A percentile compares a stretch with the other conserved stretches of the same genome.
Evolutionary conservation across 1,140 invertebrate genomes (phyloP).

Genomic region (Acromyrmex charruanus): DNA sequence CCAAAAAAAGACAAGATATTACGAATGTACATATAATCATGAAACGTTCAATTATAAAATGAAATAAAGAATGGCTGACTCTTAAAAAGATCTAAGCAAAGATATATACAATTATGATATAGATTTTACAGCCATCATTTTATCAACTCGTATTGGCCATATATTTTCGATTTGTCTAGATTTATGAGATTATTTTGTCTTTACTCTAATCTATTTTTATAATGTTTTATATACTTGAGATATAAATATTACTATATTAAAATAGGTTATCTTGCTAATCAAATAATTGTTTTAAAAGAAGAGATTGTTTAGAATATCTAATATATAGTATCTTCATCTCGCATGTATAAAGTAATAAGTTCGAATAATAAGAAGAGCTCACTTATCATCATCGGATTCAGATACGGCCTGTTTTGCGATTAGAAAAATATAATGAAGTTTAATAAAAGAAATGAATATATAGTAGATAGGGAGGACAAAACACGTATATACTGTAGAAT

Average conservation of each 20-base stretch:
- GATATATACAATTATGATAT: not conserved
- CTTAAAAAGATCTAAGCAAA: not conserved
- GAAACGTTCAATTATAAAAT: constrained; percentile 2
- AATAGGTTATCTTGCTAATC: no score
- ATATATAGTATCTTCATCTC: not conserved
- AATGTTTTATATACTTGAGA: not conserved
- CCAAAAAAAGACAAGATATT: no score
- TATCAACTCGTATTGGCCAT: not conserved
- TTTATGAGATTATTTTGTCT: not conserved
- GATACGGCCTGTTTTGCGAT: constrained; percentile 53
- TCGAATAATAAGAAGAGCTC: constrained; percentile 49
- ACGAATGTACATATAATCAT: not conserved
- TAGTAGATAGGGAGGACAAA: constrained; percentile 66
- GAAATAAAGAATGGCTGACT: not conserved
- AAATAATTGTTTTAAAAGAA: not conserved
- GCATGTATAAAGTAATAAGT: not conserved
- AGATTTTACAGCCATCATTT: not conserved
- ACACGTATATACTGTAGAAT: constrained; percentile 71
- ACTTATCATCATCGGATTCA: constrained; percentile 45
- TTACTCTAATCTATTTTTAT: not conserved
- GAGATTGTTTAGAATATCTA: not conserved
- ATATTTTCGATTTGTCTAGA: not conserved
- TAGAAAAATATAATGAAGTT: constrained; percentile 54
- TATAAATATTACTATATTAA: not conserved
- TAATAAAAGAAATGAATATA: constrained; percentile 67